These are phyloP conservation scores for Laticauda colubrina DNA, from an alignment of 2,113 vertebrate species.

Conservation along the genomic window DNA sequence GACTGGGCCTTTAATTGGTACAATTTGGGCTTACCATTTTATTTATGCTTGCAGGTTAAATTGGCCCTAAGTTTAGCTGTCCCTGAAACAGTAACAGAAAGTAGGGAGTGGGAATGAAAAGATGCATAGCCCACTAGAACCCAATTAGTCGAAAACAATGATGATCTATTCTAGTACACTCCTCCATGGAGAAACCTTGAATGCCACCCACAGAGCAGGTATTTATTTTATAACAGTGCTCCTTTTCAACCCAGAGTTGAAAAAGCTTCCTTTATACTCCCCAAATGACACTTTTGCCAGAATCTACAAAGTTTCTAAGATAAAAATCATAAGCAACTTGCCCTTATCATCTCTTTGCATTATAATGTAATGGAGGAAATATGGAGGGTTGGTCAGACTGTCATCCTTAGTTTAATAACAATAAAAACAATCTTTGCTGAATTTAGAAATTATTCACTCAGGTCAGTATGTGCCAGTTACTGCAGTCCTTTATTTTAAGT, in stretches of 20 bases:
- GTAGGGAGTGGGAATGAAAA: neutral
- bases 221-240: neutral
- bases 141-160: neutral
- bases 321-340: slow-evolving; percentile 45
- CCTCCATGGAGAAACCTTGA: neutral
- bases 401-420: slow-evolving; percentile 48
- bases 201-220: neutral
- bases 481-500: slow-evolving; percentile 17
- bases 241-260: neutral
- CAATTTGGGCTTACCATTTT: neutral
- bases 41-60: neutral
- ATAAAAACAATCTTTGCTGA: slow-evolving; percentile 20
- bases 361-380: slow-evolving; percentile 41
- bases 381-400: slow-evolving; percentile 30
- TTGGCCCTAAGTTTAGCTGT: neutral
- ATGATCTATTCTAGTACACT: neutral
- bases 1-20: too few relatives aligned
- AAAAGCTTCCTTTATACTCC: slow-evolving; percentile 12
- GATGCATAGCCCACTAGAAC: neutral
- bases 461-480: slow-evolving; percentile 27
- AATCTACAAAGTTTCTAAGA: slow-evolving; percentile 41
- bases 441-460: slow-evolving; percentile 43
- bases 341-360: slow-evolving; percentile 20
- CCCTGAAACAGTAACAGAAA: neutral
- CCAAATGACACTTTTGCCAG: slow-evolving; percentile 53